A percentile compares a stretch with the other conserved stretches of the same genome.
phyloP scores from a whole-genome alignment of 1,140 invertebrate species.

The Magallana ariakensis region DNA sequence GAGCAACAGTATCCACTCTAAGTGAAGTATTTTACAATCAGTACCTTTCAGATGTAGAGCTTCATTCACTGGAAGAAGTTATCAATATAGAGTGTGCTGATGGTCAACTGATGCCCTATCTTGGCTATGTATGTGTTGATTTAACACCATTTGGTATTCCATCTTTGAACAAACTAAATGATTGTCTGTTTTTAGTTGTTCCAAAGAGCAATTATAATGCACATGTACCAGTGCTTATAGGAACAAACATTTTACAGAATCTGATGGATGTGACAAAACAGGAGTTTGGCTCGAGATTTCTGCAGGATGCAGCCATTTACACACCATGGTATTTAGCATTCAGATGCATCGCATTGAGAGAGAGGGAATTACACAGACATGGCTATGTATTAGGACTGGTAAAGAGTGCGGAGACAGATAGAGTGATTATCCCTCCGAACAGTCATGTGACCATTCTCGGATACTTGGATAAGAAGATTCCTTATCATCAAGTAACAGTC shows the following conservation, averaged over 20 bases:
- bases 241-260: slow-evolving; percentile 32
- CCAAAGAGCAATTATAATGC: slow-evolving; percentile 2
- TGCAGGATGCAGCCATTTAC: slow-evolving; percentile 31
- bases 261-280: slow-evolving; percentile 29
- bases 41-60: neutral
- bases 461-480: slow-evolving; percentile 19
- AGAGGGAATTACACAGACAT: slow-evolving; percentile 35
- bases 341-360: slow-evolving; percentile 34
- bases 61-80: slow-evolving; percentile 11
- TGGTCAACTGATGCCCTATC: neutral
- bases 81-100: slow-evolving; percentile 36
- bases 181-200: neutral
- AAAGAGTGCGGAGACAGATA: neutral
- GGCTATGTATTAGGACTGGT: neutral
- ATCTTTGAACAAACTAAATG: neutral
- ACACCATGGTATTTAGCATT: slow-evolving; percentile 51
- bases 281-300: slow-evolving; percentile 42
- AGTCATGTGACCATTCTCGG: slow-evolving; percentile 13
- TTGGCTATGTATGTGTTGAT: slow-evolving; percentile 3
- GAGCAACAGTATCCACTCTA: slow-evolving; percentile 11
- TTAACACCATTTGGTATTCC: neutral
- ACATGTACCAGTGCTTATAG: slow-evolving; percentile 44
- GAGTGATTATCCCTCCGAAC: slow-evolving; percentile 35
- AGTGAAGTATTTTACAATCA: slow-evolving; percentile 9
- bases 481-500: slow-evolving; percentile 20